phyloP scores from a whole-genome alignment of 2,888 invertebrate species.

The Trileptium ribeirensis region DNA sequence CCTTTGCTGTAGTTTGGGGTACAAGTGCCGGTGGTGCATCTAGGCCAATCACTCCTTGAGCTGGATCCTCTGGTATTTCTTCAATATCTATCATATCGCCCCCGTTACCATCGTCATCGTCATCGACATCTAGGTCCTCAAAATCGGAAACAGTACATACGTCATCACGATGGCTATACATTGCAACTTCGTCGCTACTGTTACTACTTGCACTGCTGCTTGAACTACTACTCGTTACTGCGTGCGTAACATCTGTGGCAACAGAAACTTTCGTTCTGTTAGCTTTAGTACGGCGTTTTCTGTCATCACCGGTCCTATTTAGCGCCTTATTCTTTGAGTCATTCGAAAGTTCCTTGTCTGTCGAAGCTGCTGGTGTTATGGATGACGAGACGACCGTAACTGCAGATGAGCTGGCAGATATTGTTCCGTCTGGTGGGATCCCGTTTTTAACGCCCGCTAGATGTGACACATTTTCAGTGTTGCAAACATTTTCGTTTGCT shows the following conservation, averaged over 20 bases:
- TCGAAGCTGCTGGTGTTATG: no score
- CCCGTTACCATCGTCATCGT: conserved; percentile 16
- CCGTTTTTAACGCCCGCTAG: no score
- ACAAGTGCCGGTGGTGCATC: no score
- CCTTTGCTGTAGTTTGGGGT: not conserved
- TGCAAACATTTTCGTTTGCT: not conserved
- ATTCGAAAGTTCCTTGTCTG: no score
- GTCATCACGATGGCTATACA: conserved; percentile 16
- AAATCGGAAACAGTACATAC: conserved; percentile 22
- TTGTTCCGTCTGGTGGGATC: no score
- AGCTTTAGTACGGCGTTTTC: not conserved
- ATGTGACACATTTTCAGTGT: no score
- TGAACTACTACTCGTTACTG: no score
- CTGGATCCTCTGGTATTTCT: conserved; percentile 12
- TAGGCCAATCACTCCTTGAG: not conserved
- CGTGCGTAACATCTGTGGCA: no score
- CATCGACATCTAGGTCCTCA: conserved; percentile 18
- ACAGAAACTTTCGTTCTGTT: no score
- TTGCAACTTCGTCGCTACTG: not conserved
- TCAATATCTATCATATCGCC: not conserved
- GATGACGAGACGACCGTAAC: no score
- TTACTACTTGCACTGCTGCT: not conserved
- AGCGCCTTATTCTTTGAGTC: not conserved
- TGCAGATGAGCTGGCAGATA: not conserved
- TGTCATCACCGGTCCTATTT: not conserved